Base-by-base conservation (phyloP, 2,797 vertebrate genomes). In the Chrosomus eos region DNA sequence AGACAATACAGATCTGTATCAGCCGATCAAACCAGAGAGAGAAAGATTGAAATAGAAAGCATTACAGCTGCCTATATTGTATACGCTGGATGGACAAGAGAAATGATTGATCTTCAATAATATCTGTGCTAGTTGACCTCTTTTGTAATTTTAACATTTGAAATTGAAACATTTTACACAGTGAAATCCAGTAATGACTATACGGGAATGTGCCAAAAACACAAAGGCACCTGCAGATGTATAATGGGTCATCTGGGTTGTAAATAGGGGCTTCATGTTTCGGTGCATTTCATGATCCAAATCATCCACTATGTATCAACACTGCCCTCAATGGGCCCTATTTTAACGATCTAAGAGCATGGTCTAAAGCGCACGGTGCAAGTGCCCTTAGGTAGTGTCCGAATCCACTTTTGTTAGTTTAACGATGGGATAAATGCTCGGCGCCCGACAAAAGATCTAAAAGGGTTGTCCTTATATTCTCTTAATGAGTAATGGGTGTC, bases 1-100 rank as follows among this genome's bases (percentile, higher is more conserved):
- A 19, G 33, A 79, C 73, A 85, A 82, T 62, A 67, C 68, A 80
- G 68, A 31, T 84, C 43, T 78, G 60, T 68, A 68, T 68, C 62
- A 51, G 28, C 23, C 33, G 21, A 40, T 66, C 21, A 60, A 66
- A 33, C 64, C 4, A 3, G 19, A 83, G 77, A 58, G 9, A 60
- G 58, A 58, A 18, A 58, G 60, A 45, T 0, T 43, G 77, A 80
- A 82, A 85, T 33, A 45, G 74, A 18, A 11, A 80, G 67, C 71
- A 85, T 45, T 62, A 45, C 45, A 67, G 19, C 53, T n/a, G 10
- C 1, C 33, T 28, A 26, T 5, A 21, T 2, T 31, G 11, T 26
- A 58, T 48, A 33, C n/a, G 78, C 78, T 31, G 38, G 28, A 62
- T 28, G 28, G 31, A 77, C 76, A 38, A 79, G 74, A 77, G 4